These are phyloP conservation scores for Bembecia ichneumoniformis DNA, from an alignment of 2,888 invertebrate species.

Conservation along the genomic window DNA sequence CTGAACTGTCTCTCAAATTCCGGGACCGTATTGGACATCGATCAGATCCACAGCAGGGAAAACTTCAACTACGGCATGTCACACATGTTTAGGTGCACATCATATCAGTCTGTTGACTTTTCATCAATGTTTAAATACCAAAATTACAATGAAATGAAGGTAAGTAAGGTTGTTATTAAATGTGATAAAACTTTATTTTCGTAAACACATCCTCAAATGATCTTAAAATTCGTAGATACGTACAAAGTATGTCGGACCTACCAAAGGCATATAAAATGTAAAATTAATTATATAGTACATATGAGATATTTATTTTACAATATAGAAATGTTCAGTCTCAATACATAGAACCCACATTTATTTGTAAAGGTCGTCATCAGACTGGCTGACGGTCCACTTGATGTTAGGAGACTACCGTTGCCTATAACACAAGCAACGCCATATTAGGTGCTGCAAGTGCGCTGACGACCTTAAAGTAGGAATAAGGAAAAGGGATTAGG, in stretches of 20 bases:
- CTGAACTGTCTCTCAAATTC: conserved; percentile 7
- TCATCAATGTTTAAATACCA: conserved; percentile 19
- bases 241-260: no score
- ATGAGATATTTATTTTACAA: no score
- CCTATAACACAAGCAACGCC: background rate
- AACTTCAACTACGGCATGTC: conserved; percentile 20
- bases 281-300: no score
- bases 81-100: conserved; percentile 11
- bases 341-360: background rate
- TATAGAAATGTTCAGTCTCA: no score
- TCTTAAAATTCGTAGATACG: no score
- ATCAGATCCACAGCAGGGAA: conserved; percentile 17
- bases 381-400: background rate
- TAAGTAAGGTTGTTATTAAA: conserved; percentile 10
- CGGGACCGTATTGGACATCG: conserved; percentile 16
- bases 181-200: no score
- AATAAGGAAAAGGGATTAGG: no score
- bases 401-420: background rate
- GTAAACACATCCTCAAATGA: no score
- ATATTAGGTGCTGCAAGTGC: background rate
- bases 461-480: no score
- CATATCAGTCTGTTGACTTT: conserved; percentile 22
- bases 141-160: conserved; percentile 16
- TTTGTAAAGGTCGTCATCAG: background rate
- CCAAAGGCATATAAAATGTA: no score